A percentile compares a stretch with the other conserved stretches of the same genome.
Conservation (phyloP, 2,888 invertebrate genomes). For the Lepidocyrtoides sp. region DNA sequence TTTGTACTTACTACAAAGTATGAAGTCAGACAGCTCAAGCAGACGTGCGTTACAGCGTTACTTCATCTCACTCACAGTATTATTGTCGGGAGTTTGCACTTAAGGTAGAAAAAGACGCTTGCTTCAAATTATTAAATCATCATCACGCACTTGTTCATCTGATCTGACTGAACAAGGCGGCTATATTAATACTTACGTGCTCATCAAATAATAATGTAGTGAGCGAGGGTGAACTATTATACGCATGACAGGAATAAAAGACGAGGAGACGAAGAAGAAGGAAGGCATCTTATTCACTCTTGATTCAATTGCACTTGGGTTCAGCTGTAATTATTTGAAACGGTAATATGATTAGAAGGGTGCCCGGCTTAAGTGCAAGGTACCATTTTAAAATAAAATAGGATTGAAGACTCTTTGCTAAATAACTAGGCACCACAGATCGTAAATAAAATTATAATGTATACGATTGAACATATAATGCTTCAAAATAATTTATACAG, state of each 20-base stretch:
- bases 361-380: neutral
- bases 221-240: neutral
- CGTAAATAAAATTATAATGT: too few relatives aligned
- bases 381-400: too few relatives aligned
- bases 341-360: neutral
- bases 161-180: neutral
- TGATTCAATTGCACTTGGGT: conserved; percentile 21
- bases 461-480: too few relatives aligned
- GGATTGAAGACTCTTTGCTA: too few relatives aligned
- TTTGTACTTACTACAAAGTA: too few relatives aligned
- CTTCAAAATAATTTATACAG: too few relatives aligned
- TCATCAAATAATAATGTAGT: neutral
- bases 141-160: conserved; percentile 17
- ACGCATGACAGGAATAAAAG: neutral
- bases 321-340: too few relatives aligned
- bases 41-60: conserved; percentile 11
- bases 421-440: too few relatives aligned
- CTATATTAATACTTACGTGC: conserved; percentile 2
- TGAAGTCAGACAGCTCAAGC: too few relatives aligned
- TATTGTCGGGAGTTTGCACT: conserved; percentile 50
- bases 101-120: neutral
- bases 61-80: neutral
- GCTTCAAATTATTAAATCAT: conserved; percentile 63
- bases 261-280: neutral
- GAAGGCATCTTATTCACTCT: conserved; percentile 16